A percentile compares a stretch with the other conserved stretches of the same genome.
Conservation (phyloP, 2,888 invertebrate genomes). For the Drosophila kanekoi region DNA sequence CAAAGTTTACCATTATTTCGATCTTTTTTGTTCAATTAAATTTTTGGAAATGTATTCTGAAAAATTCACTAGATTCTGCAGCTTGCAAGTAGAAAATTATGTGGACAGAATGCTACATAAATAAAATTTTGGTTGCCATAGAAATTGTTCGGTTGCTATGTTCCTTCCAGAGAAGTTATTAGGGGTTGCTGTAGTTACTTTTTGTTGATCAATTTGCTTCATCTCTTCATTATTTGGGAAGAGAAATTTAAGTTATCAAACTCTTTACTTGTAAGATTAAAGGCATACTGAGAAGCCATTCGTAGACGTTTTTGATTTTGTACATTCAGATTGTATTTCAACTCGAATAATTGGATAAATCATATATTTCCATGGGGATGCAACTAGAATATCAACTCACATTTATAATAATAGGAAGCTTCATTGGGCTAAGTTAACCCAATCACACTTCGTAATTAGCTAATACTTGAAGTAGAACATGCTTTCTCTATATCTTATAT, state of each 20-base stretch:
- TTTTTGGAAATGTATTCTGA: neutral
- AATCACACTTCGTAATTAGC: constrained; percentile 1
- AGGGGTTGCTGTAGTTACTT: constrained; percentile 2
- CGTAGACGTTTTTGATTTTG: constrained; percentile 3
- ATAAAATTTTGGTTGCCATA: constrained; percentile 37
- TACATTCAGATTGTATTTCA: constrained; percentile 47
- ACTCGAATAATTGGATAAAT: constrained; percentile 3
- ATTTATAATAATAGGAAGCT: constrained; percentile 6
- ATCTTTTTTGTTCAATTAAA: neutral
- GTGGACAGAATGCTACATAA: constrained; percentile 7
- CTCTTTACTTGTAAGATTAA: neutral
- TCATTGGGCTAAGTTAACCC: neutral
- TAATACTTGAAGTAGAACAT: constrained; percentile 33
- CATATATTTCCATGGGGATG: constrained; percentile 12
- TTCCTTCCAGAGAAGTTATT: neutral
- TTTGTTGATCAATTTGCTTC: neutral
- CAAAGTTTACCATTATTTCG: constrained; percentile 85
- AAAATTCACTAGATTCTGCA: constrained; percentile 4
- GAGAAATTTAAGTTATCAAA: neutral
- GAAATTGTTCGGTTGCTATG: constrained; percentile 32
- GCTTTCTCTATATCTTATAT: constrained; percentile 5
- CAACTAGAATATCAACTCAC: constrained; percentile 14
- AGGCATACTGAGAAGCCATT: too few relatives aligned
- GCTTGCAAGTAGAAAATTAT: constrained; percentile 7
- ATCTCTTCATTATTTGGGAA: neutral